phyloP scores from a whole-genome alignment of 2,888 invertebrate genomes.

The Spisula subtruncata region DNA sequence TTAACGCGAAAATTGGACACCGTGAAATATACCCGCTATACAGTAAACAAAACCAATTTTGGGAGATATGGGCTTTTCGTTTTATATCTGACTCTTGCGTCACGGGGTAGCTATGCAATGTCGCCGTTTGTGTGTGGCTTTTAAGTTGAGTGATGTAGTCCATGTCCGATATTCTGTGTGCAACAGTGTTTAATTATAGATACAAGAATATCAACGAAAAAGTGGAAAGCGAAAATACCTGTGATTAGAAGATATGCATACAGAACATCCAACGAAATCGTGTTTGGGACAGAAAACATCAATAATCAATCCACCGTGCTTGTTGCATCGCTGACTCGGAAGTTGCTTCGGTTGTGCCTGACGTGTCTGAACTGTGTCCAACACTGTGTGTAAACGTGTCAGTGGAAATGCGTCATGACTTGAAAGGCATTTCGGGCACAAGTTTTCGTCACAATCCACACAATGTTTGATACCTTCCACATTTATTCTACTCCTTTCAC shows the following conservation, averaged over 20 bases:
- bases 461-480: slow-evolving; percentile 7
- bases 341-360: neutral
- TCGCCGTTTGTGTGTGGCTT: no score
- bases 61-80: no score
- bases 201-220: no score
- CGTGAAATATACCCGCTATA: no score
- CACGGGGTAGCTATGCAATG: no score
- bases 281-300: slow-evolving; percentile 8
- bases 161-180: no score
- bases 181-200: no score
- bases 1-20: no score
- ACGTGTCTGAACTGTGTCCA: neutral
- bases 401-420: neutral
- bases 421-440: neutral
- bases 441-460: slow-evolving; percentile 19
- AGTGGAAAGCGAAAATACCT: neutral
- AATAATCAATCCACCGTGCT: neutral
- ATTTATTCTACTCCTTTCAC: neutral
- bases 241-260: neutral
- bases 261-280: neutral
- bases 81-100: no score
- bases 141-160: no score
- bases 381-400: neutral
- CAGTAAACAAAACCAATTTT: no score
- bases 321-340: neutral